A percentile compares a stretch with the other conserved stretches of the same genome.
phyloP scores from a whole-genome alignment of 2,113 vertebrate genomes.

The Petroica traversi region DNA sequence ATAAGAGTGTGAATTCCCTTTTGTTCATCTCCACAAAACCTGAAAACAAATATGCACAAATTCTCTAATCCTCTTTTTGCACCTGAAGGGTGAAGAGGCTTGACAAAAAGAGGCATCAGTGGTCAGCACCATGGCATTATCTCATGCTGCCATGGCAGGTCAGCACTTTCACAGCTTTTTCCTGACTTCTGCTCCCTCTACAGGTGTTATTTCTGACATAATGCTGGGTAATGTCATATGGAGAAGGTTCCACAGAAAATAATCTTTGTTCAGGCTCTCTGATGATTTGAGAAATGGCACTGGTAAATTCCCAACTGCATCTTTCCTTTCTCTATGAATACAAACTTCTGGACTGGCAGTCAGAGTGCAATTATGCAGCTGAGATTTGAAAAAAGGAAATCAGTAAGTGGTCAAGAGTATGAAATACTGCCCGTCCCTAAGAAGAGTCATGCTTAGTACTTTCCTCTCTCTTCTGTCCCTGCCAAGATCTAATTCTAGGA shows the following conservation, averaged over 20 bases:
- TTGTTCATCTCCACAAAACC: conserved; percentile 76
- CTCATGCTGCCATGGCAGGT: not conserved
- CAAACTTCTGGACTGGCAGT: not conserved
- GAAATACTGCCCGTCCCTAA: not conserved
- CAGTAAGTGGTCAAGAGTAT: not conserved
- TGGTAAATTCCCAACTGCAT: not conserved
- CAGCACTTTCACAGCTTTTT: not conserved
- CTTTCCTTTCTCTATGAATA: not conserved
- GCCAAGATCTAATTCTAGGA: not conserved
- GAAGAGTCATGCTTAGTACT: not conserved
- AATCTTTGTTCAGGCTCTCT: not conserved
- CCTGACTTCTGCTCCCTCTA: conserved; percentile 20
- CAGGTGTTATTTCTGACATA: not conserved
- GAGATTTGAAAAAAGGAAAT: not conserved
- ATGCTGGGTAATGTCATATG: not conserved
- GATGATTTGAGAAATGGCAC: not conserved
- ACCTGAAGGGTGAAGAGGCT: conserved; percentile 70
- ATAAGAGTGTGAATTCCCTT: conserved; percentile 71
- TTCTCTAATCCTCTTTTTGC: conserved; percentile 76
- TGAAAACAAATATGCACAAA: conserved; percentile 68
- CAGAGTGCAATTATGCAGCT: not conserved
- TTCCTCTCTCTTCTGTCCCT: not conserved
- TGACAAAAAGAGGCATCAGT: conserved; percentile 50
- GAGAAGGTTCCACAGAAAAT: not conserved
- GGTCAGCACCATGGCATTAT: conserved; percentile 3